Evolutionary conservation across 2,888 invertebrate genomes (phyloP), one percentile per base, ranked within the genome.

Genomic region (Celastrina argiolus): DNA sequence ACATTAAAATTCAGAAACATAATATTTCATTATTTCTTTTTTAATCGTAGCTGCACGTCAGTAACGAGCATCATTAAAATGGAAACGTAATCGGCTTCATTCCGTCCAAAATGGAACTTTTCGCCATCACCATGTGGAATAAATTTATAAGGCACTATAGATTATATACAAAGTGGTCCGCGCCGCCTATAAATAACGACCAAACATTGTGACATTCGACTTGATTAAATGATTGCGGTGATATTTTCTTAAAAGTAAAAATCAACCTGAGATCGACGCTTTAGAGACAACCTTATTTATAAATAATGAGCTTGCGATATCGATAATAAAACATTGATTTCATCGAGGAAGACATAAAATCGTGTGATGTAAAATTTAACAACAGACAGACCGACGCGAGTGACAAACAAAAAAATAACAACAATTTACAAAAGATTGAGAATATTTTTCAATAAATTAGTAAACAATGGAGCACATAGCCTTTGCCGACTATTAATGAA

Each of bases 211-310:
- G 84, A 87, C 84, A 82, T 81, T 80, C 74, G 75, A 80, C 81
- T 84, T 68, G 77, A 79, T 75, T 74, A 77, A 76, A 79, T 81
- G 73, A 78, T 77, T 81, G 80, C 80, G 82, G 81, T 81, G 84
- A 85, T 86, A 84, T 82, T 84, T 82, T 80, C 82, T 89, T 90
- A 89, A 90, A 80, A 84, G 88, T 85, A 89, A 85, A 84, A 88
- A 88, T 90, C 89, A 90, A 89, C 84, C 86, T 90, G 91, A 91
- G 91, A 91, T 91, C 91, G 90, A 89, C 86, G 84, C 83, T 85
- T 87, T 81, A 82, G 85, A 86, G 85, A 91, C 84, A 85, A 83
- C 82, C 81, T 81, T 84, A 86, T 85, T 81, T 77, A 81, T 81
- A 81, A 80, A 77, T 77, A 73, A 76, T 81, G 82, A 83, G 83